Evolutionary conservation across 1,140 invertebrate species (phyloP).

Genomic region (Drosophila auraria): DNA sequence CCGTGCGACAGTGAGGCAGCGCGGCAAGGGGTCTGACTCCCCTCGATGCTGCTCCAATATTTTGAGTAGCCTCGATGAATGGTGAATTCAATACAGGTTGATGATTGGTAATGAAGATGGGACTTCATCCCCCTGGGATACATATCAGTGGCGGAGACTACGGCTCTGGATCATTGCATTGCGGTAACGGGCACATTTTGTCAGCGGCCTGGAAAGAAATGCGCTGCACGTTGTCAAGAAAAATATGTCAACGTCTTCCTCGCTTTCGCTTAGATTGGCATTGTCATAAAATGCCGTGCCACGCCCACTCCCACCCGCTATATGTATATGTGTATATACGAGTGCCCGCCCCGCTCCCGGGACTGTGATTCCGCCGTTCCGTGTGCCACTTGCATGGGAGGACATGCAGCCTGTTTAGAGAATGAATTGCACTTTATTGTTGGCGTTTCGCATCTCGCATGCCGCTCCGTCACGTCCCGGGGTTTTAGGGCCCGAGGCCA

Average conservation of each 20-base stretch:
- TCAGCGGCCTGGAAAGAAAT: constrained; percentile 66
- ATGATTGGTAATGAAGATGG: constrained; percentile 41
- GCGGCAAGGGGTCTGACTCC: background rate
- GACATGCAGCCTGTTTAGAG: constrained; percentile 66
- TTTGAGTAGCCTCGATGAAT: constrained; percentile 14
- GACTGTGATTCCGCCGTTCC: constrained; percentile 61
- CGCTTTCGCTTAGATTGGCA: constrained; percentile 75
- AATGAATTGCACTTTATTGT: constrained; percentile 82
- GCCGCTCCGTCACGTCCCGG: constrained; percentile 54
- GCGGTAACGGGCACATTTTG: constrained; percentile 78
- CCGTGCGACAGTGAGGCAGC: background rate
- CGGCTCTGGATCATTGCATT: constrained; percentile 70
- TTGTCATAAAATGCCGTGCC: constrained; percentile 75
- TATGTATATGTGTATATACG: constrained; percentile 10
- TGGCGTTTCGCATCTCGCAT: constrained; percentile 74
- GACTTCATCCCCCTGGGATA: background rate
- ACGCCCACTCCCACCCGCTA: constrained; percentile 10
- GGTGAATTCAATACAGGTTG: constrained; percentile 35
- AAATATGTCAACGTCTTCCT: constrained; percentile 78
- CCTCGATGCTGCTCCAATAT: constrained; percentile 15
- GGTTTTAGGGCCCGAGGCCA: constrained; percentile 52
- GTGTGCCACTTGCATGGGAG: constrained; percentile 33
- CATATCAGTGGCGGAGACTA: constrained; percentile 14
- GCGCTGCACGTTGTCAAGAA: constrained; percentile 65
- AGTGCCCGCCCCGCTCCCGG: constrained; percentile 15